These are phyloP conservation scores for Lindbergichthys nudifrons DNA, from an alignment of 2,797 vertebrate genomes.

Conservation along the genomic window DNA sequence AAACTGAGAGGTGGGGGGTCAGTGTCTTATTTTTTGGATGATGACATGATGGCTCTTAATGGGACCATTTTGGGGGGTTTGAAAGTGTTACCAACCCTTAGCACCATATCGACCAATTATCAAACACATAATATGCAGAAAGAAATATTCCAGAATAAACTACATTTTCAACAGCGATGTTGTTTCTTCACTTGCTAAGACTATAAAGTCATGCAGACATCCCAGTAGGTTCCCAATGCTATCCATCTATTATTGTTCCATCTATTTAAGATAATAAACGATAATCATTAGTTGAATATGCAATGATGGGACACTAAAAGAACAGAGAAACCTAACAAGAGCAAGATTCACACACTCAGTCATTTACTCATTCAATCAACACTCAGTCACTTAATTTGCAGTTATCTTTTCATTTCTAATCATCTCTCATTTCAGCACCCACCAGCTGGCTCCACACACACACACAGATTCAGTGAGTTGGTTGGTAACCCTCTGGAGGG, in stretches of 20 bases:
- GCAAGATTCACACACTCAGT: slow-evolving; percentile 47
- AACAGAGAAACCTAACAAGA: slow-evolving; percentile 28
- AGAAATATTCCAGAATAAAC: background rate
- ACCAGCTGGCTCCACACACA: slow-evolving; percentile 58
- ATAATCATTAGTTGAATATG: background rate
- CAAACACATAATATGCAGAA: background rate
- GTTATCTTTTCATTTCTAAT: slow-evolving; percentile 61
- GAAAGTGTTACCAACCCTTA: background rate
- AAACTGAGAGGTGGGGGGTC: slow-evolving; percentile 12
- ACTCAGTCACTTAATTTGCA: slow-evolving; percentile 62
- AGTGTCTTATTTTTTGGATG: slow-evolving; percentile 1
- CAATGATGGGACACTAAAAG: slow-evolving; percentile 19
- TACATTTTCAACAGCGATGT: background rate
- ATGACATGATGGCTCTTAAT: background rate
- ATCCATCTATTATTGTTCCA: background rate
- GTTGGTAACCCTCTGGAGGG: slow-evolving; percentile 45
- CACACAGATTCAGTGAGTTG: slow-evolving; percentile 28
- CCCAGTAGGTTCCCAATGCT: background rate
- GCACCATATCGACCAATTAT: background rate
- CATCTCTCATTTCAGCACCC: slow-evolving; percentile 58
- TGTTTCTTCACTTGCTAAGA: background rate
- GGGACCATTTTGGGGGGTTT: slow-evolving; percentile 4
- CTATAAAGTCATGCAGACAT: background rate
- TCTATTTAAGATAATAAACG: background rate
- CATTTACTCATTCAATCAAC: slow-evolving; percentile 58